These are phyloP conservation scores for Mus pahari DNA, from an alignment of 2,113 vertebrate species.

Conservation along the genomic window DNA sequence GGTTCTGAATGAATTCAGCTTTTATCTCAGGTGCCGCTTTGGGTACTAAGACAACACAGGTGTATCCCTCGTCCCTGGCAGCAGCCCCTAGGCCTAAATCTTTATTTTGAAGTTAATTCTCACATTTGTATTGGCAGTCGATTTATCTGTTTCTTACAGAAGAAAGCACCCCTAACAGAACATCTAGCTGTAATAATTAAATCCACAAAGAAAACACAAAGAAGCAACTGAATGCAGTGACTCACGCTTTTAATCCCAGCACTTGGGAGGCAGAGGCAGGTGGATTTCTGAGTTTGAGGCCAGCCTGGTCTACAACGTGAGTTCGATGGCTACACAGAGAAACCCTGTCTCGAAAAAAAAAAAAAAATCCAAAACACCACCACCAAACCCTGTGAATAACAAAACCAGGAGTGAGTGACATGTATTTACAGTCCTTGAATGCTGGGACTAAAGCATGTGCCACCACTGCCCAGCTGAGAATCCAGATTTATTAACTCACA, in stretches of 20 bases:
- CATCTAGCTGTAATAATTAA: background rate
- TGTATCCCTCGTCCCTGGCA: background rate
- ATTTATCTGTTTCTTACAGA: background rate
- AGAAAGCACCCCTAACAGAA: background rate
- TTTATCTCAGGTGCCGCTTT: background rate
- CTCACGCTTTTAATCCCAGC: no score
- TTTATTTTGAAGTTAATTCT: background rate
- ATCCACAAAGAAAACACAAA: background rate
- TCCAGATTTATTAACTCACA: background rate
- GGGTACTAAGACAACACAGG: background rate
- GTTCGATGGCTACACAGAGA: no score
- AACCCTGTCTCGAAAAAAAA: no score
- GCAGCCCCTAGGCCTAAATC: background rate
- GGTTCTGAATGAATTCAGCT: background rate
- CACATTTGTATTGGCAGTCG: background rate
- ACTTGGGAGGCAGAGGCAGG: no score
- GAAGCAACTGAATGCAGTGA: background rate
- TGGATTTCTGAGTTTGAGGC: no score
- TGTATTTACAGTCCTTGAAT: background rate
- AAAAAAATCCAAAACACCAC: background rate
- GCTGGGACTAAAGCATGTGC: background rate
- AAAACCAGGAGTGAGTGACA: background rate
- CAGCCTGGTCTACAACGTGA: no score
- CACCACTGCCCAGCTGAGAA: background rate
- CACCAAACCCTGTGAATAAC: background rate